Conservation (phyloP, 2,888 invertebrate species). For the Hirtodrosophila alboralis region DNA sequence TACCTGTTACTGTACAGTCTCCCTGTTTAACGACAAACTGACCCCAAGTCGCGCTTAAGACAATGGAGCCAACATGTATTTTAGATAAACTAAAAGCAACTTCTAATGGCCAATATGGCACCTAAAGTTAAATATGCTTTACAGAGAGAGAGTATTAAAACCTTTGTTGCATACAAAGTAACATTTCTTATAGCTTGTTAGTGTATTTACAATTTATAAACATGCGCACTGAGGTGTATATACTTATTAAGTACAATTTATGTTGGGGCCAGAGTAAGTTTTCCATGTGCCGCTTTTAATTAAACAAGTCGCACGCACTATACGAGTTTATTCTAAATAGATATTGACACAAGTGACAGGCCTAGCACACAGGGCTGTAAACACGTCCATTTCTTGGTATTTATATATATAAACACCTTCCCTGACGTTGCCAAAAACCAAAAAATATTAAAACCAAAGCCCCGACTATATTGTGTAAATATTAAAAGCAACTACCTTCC, state of each 20-base stretch:
- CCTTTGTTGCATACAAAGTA: conserved; percentile 3
- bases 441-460: conserved; percentile 15
- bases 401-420: background rate
- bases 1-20: conserved; percentile 35
- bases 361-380: conserved; percentile 19
- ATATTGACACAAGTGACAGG: conserved; percentile 72
- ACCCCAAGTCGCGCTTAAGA: conserved; percentile 12
- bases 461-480: conserved; percentile 55
- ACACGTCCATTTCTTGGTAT: conserved; percentile 8
- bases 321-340: conserved; percentile 48
- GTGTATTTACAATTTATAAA: conserved; percentile 9
- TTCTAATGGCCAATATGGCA: conserved; percentile 3
- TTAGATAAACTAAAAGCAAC: conserved; percentile 8
- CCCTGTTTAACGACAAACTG: conserved; percentile 39
- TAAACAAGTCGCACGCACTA: conserved; percentile 45
- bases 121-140: conserved; percentile 2
- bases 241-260: conserved; percentile 3
- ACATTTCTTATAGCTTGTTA: background rate
- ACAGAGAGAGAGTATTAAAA: background rate
- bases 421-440: background rate
- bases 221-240: conserved; percentile 29
- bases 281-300: conserved; percentile 60
- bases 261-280: conserved; percentile 21
- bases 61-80: conserved; percentile 17
- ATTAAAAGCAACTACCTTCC: conserved; percentile 15